Base-by-base conservation (phyloP, 1,140 invertebrate species). In the Rhynchophorus ferrugineus region DNA sequence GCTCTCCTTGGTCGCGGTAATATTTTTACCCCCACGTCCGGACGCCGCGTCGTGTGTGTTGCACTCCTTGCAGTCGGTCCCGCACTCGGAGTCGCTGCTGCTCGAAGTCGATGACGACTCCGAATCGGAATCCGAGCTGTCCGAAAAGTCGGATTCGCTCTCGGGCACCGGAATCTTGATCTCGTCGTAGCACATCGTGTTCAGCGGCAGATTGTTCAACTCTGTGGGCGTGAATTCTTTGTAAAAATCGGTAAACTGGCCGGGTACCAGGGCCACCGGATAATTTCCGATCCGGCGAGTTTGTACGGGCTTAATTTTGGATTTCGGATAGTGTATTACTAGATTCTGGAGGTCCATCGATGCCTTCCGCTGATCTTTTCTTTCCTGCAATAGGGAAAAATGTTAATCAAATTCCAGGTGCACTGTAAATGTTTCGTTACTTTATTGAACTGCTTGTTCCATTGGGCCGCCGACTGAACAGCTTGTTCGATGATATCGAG, bases 241-340 rank as follows among this genome's bases (percentile, higher is more conserved):
- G 70, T 89, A 96, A 70, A 80, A 80, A 69, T 95, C 90, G 53
- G 87, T 85, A 72, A 84, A 97, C 72, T 98, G 95, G 47, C 93
- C 94, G 16, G 92, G 91, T 56, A 98, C 82, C 39, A 97, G 72
- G 22, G 92, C 80, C 19, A 96, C 80, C 14, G 95, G 94, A 75
- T 95, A 97, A 69, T 84, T 73, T 47, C 82, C 84, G n/a, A 79
- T 61, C 66, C 76, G 76, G 2, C 74, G 74, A 29, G 70, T 58
- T 17, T 58, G 54, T 19, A 63, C 29, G 58, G 11, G 74, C 64
- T 42, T 75, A 69, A 21, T 75, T 63, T 53, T 79, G 69, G 20
- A 73, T 66, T 54, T 76, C 51, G 52, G 68, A 60, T 65, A 70
- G 53, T 69, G 63, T 13, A 70, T 53, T 5, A 64, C 66, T 50